Conservation (phyloP, 2,113 vertebrate genomes). For the Condylura cristata region DNA sequence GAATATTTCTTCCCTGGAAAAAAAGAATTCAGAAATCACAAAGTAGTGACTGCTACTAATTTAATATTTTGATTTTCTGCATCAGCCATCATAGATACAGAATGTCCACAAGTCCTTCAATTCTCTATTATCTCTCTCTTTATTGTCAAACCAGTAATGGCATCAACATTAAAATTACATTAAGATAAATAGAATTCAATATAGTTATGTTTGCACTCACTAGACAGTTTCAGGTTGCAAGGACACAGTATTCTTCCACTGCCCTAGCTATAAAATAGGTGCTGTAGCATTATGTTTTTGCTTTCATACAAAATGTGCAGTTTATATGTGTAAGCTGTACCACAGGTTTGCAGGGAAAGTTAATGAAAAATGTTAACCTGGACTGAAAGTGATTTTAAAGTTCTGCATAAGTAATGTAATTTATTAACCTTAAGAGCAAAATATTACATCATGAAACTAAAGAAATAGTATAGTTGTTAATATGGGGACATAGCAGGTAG, state of each 20-base stretch:
- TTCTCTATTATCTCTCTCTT: neutral
- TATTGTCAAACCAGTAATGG: neutral
- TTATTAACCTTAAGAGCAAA: neutral
- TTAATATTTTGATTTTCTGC: neutral
- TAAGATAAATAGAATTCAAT: neutral
- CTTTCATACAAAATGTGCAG: neutral
- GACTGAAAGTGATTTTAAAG: neutral
- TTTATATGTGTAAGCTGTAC: neutral
- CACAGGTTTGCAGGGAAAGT: neutral
- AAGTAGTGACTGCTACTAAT: neutral
- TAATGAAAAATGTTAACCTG: neutral
- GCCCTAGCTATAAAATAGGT: neutral
- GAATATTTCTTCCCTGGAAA: neutral
- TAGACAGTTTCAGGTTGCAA: neutral
- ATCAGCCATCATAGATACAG: neutral
- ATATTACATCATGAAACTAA: neutral
- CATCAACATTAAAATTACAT: neutral
- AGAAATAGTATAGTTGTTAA: neutral
- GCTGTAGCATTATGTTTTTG: neutral
- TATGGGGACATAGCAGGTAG: fast-evolving
- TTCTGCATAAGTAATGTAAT: neutral
- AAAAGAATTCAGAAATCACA: conserved; percentile 40
- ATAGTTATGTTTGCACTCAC: neutral
- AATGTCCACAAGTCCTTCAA: neutral
- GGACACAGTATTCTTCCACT: neutral